Evolutionary conservation across 2,113 vertebrate species (phyloP), one percentile per base, ranked within the genome.

Genomic region (Meleagris gallopavo): DNA sequence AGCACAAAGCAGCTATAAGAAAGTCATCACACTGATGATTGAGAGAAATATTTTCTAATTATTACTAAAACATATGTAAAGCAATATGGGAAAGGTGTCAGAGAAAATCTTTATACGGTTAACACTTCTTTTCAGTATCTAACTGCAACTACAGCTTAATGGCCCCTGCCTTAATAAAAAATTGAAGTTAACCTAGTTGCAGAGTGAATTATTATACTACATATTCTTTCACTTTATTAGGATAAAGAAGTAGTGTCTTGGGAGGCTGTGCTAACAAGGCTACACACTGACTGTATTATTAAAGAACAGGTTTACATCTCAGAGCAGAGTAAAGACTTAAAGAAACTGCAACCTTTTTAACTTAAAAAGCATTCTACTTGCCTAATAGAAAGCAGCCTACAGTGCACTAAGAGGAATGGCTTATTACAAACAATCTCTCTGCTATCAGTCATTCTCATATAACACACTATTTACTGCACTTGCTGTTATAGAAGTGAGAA

Each of bases 141-240:
- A 86, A 86, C 62, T 71, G 61, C 66, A 90, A 67, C 40, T 91
- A 45, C 52, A 87, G 67, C 60, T 86, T 94, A 93, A 95, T 80
- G 73, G 83, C 60, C 74, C n/a, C 94, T 67, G 54, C 66, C 86
- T 80, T 94, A 92, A 92, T 88, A 78, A 96, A 94, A 96, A 88
- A 96, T 92, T 95, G 84, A 95, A 90, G 78, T 83, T 86, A 89
- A 92, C 79, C 73, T 91, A 86, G 62, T 90, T 96, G 83, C 74
- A 73, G 71, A 91, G 70, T 92, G 82, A 88, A 65, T 95, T 94
- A 87, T 77, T 88, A 75, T 50, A 64, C 55, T 82, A 36, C 45
- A 46, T 88, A 71, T 50, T 41, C 85, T 78, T 76, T 62, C 40
- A 43, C 76, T 95, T 80, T 92, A 75, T 94, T 93, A 89, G 84